A percentile compares a stretch with the other conserved stretches of the same genome.
These are phyloP conservation scores for Bombyx mandarina DNA, from an alignment of 1,140 invertebrate genomes.

Conservation along the genomic window DNA sequence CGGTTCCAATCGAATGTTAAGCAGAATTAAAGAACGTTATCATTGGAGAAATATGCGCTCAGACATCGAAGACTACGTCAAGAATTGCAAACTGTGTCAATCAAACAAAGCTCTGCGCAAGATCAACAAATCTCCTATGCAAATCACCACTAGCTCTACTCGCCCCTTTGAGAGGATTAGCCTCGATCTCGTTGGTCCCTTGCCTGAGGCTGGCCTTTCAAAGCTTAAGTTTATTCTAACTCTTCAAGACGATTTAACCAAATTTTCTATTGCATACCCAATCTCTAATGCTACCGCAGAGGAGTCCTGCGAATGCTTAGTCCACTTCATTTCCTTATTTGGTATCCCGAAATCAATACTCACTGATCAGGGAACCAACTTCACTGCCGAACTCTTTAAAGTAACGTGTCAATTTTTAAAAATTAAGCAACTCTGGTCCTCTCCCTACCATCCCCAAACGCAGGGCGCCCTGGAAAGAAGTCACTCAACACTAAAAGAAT, in stretches of 20 bases:
- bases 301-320: no score
- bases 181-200: no score
- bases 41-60: no score
- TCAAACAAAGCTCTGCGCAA: conserved; percentile 15
- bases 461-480: conserved; percentile 7
- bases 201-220: no score
- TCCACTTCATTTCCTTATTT: no score
- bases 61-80: conserved; percentile 17
- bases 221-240: no score
- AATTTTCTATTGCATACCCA: no score
- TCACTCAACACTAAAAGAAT: conserved; percentile 8
- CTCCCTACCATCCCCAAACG: conserved; percentile 2
- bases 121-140: conserved; percentile 2
- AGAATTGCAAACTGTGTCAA: conserved; percentile 16
- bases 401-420: conserved; percentile 1
- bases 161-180: not conserved
- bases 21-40: conserved; percentile 11
- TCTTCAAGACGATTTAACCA: no score
- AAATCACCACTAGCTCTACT: conserved; percentile 4
- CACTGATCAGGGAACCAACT: no score
- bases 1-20: conserved; percentile 9
- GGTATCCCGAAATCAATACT: no score
- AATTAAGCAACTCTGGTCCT: conserved; percentile 6
- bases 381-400: no score
- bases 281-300: no score